A percentile compares a stretch with the other conserved stretches of the same genome.
Evolutionary conservation across 2,113 vertebrate species (phyloP).

Genomic region (Bothrops jararaca): DNA sequence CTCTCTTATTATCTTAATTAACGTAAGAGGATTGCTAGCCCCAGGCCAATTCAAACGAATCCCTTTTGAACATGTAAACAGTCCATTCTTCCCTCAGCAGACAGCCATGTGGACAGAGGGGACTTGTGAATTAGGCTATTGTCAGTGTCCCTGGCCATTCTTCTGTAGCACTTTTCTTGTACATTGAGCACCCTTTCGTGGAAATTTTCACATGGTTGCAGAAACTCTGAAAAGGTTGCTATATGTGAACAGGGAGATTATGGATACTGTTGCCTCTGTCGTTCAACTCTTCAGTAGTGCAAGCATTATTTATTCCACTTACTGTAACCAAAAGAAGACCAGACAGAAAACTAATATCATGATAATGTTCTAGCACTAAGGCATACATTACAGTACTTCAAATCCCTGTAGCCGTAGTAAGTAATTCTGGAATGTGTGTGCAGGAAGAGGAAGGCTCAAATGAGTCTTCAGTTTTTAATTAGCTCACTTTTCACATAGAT

Average conservation of each 20-base stretch:
- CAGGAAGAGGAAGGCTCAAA: not conserved
- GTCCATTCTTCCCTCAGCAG: not conserved
- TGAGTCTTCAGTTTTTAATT: not conserved
- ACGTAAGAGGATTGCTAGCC: not conserved
- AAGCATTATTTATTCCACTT: not conserved
- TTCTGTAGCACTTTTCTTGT: not conserved
- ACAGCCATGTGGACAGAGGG: not conserved
- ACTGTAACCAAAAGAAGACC: not conserved
- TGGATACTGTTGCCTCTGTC: not conserved
- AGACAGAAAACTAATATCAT: not conserved
- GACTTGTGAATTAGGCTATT: not conserved
- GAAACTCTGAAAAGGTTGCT: not conserved
- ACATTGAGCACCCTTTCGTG: not conserved
- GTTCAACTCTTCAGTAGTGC: not conserved
- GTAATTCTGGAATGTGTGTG: not conserved
- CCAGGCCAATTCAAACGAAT: not conserved
- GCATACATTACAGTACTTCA: not conserved
- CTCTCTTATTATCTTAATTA: not conserved
- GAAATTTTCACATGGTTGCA: not conserved
- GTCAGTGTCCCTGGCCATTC: not conserved
- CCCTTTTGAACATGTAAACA: not conserved
- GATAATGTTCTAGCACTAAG: not conserved
- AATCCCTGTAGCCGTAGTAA: not conserved
- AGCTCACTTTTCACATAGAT: not conserved
- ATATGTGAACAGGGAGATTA: not conserved